Evolutionary conservation across 2,797 vertebrate genomes (phyloP), one percentile per base, ranked within the genome.

Genomic region (Iguana delicatissima): DNA sequence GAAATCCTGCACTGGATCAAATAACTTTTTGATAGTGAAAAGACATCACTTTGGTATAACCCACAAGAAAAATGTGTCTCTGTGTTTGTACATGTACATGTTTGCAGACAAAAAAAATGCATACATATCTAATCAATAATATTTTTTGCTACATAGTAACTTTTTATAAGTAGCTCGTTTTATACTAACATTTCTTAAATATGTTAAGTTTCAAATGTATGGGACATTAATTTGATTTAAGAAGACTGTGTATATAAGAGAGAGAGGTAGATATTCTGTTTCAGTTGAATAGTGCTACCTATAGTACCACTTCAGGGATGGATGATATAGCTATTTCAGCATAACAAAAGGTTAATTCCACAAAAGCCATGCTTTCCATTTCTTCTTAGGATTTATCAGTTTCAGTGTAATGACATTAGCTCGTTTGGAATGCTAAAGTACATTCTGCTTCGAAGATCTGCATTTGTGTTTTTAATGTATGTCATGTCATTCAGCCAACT

Each of bases 331-430:
- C 73, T 93, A 91, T 91, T 92, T 91, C 69, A 55, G 38, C 83
- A 89, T 86, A 64, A 52, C 55, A 92, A 90, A 92, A 87, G 14
- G 89, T 94, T 93, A 93, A 92, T 94, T 93, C 83, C 86, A 24
- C 64, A 80, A 29, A 46, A 29, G 85, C 88, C 73, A 94, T 95
- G 89, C 22, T 24, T 94, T 90, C 89, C 72, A 90, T 92, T 91
- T 89, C 59, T 90, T 1, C 59, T 90, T 1, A 80, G 14, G 64
- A 89, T 0, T 0, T 88, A 89, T 67, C 87, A 55, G 82, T 80
- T 95, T 94, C 57, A 91, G 1, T 87, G 94, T 80, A 88, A 87
- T 74, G 73, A 69, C 84, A 92, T 89, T 64, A 91, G 55, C 32
- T 89, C 79, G 67, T 72, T 35, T 90, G 24, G 85, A 84, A 88